Percentiles rank a stretch among this genome's conserved stretches.
Evolutionary conservation across 2,113 vertebrate species (phyloP).

Genomic region (Narcine bancroftii): DNA sequence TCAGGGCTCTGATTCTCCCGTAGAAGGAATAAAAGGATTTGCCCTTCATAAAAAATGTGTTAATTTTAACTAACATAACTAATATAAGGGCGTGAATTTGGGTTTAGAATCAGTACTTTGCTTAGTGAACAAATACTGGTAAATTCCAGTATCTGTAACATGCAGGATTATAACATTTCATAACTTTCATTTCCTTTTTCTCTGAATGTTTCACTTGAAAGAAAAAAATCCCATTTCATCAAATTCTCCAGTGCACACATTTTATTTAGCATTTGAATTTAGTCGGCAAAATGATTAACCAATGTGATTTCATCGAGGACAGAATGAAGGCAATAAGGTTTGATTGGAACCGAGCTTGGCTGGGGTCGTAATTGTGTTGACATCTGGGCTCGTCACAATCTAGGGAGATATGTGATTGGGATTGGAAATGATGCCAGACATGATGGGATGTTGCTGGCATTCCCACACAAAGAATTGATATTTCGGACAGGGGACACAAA

Average conservation of each 20-base stretch:
- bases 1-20: too few relatives aligned
- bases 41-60: neutral
- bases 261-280: neutral
- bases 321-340: neutral
- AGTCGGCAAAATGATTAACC: neutral
- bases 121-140: neutral
- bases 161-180: neutral
- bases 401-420: neutral
- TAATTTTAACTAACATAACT: too few relatives aligned
- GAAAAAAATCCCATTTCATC: neutral
- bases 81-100: neutral
- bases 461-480: neutral
- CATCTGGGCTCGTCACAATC: neutral
- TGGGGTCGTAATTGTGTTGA: neutral
- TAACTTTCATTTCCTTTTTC: neutral
- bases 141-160: neutral
- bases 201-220: neutral
- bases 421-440: neutral
- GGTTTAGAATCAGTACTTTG: neutral
- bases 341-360: neutral
- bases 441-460: neutral
- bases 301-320: too few relatives aligned
- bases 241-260: neutral
- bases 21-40: neutral
- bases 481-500: neutral